Evolutionary conservation across 2,888 invertebrate species (phyloP), one percentile per base, ranked within the genome.

Genomic region (Leucoptera coffeella): DNA sequence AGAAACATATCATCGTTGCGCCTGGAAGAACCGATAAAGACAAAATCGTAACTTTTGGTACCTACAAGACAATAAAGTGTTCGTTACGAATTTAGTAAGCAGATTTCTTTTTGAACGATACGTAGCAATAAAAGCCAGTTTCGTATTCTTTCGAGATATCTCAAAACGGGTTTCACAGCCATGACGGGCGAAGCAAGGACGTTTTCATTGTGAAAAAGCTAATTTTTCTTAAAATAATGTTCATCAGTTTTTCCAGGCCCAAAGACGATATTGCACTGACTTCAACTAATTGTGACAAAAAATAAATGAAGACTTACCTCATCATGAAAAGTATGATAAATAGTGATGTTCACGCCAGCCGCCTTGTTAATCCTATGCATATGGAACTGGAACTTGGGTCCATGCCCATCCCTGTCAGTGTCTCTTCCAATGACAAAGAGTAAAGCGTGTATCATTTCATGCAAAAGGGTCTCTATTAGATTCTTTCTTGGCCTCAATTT

Each of bases 401-500:
- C 99, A 56, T 99, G 97, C 0, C 90, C 95, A 53, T 93, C 89
- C 39, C 92, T 78, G 43, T 96, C 93, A 42, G 80, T 75, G 40
- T 89, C 83, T 38, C 84, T 81, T 35, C 82, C 74, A 1, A 89
- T 85, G 1, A 97, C 79, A 61, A 97, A 99, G 32, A 97, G 76
- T 51, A 79, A 96, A 0, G 96, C 99, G 54, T 99, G 99, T 34
- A 99, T 99, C 99, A 99, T 99, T 65, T 99, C 99, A 61, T 99
- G 99, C 65, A 99, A 64, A n/a, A 99, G 65, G 0, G 99, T 99
- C 62, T 99, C 93, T 0, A 99, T 78, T 0, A 99, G 69, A 61
- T 99, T 95, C 50, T 91, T 94, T 19, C 99, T 75, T 0, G 96
- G 91, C 14, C 99, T 67, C 4, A 97, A 65, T 50, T 92, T 92